Percentiles rank a stretch among this genome's conserved stretches.
Evolutionary conservation across 2,888 invertebrate species (phyloP).

Genomic region (Drosophila silvestris): DNA sequence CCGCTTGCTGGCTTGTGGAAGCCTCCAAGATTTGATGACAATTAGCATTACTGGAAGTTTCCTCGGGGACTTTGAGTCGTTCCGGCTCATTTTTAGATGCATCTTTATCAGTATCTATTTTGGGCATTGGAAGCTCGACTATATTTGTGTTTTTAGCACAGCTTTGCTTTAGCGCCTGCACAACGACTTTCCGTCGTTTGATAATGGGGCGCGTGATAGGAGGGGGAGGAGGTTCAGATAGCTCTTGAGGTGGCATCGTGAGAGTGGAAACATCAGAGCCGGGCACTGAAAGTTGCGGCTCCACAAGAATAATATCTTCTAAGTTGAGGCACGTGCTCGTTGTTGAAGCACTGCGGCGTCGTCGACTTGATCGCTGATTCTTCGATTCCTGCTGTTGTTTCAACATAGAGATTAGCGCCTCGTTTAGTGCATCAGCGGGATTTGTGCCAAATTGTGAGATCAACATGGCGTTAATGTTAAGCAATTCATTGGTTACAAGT

Average conservation of each 20-base stretch:
- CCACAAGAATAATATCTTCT: slow-evolving; percentile 83
- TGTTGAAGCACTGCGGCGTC: slow-evolving; percentile 64
- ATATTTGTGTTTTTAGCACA: slow-evolving; percentile 1
- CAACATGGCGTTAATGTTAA: slow-evolving; percentile 61
- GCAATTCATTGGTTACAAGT: slow-evolving; percentile 59
- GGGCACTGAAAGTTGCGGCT: slow-evolving; percentile 50
- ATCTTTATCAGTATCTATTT: slow-evolving; percentile 20
- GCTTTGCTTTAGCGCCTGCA: slow-evolving; percentile 54
- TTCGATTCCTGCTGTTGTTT: slow-evolving; percentile 76
- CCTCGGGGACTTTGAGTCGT: slow-evolving; percentile 2
- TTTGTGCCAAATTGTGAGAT: slow-evolving; percentile 63
- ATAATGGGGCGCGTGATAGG: slow-evolving; percentile 75
- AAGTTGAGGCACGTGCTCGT: slow-evolving; percentile 60
- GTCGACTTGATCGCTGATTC: slow-evolving; percentile 49
- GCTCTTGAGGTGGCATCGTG: slow-evolving; percentile 36
- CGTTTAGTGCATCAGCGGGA: slow-evolving; percentile 70
- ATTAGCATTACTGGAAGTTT: neutral
- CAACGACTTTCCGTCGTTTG: slow-evolving; percentile 76
- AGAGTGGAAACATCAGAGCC: slow-evolving; percentile 17
- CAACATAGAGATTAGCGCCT: slow-evolving; percentile 76
- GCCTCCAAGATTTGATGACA: slow-evolving; percentile 1
- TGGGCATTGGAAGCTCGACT: slow-evolving; percentile 4
- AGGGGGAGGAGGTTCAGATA: slow-evolving; percentile 38
- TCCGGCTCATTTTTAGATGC: slow-evolving; percentile 8
- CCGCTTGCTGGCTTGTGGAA: neutral